A percentile compares a stretch with the other conserved stretches of the same genome.
phyloP scores from a whole-genome alignment of 2,797 vertebrate species.

The Tokudaia muenninki region DNA sequence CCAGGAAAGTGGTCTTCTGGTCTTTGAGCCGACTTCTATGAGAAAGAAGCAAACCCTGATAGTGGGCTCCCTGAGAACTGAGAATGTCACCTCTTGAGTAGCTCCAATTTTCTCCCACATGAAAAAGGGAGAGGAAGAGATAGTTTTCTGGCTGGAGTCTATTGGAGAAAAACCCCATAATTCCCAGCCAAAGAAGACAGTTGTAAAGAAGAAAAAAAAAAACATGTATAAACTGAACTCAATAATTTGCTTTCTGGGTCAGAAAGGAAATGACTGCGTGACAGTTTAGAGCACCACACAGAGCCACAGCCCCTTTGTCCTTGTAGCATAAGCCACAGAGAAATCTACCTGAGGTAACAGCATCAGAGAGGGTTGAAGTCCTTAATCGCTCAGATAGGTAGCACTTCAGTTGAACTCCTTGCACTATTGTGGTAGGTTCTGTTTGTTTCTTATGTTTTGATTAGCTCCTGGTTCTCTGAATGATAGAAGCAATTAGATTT shows the following conservation, averaged over 20 bases:
- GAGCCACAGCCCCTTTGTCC: neutral
- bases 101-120: neutral
- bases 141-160: conserved; percentile 19
- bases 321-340: neutral
- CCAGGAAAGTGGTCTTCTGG: conserved; percentile 27
- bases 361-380: neutral
- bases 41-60: conserved; percentile 41
- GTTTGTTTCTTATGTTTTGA: conserved; percentile 62
- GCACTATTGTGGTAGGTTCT: neutral
- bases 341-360: neutral
- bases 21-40: neutral
- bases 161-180: conserved; percentile 12
- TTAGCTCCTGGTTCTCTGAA: conserved; percentile 71
- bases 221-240: conserved; percentile 6
- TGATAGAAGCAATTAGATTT: conserved; percentile 61
- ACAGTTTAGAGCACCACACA: neutral
- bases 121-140: conserved; percentile 44
- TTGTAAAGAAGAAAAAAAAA: conserved; percentile 66
- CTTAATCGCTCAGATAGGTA: neutral
- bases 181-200: conserved; percentile 61
- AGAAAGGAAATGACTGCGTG: conserved; percentile 56
- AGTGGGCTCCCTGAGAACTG: neutral
- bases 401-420: neutral
- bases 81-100: conserved; percentile 34
- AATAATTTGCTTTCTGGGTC: conserved; percentile 1